Evolutionary conservation across 2,888 invertebrate species (phyloP).

Genomic region (Polymixis flavicincta): DNA sequence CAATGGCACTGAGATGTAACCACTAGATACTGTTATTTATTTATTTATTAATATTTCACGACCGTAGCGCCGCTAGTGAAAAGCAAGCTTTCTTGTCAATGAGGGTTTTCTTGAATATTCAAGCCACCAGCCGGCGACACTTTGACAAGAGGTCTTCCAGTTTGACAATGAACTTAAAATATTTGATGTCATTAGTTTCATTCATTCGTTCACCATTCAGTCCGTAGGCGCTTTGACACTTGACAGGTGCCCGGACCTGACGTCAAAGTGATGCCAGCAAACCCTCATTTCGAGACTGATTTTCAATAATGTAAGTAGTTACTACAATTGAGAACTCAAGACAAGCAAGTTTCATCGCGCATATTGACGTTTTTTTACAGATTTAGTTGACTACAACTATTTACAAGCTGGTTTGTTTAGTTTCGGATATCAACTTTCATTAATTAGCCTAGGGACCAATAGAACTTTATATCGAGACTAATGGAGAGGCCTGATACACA

Average conservation of each 20-base stretch:
- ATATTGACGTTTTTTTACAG: background rate
- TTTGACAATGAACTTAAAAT: too few relatives aligned
- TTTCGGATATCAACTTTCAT: background rate
- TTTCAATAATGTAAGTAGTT: background rate
- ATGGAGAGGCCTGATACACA: background rate
- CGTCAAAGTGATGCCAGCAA: too few relatives aligned
- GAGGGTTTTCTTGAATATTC: too few relatives aligned
- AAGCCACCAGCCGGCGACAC: too few relatives aligned
- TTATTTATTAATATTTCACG: slow-evolving; percentile 25
- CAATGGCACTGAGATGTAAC: slow-evolving; percentile 72
- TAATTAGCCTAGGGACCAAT: background rate
- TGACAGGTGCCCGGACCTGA: too few relatives aligned
- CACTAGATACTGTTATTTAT: slow-evolving; percentile 47
- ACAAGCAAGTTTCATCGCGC: background rate
- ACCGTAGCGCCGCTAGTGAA: slow-evolving; percentile 28
- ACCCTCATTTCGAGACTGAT: background rate
- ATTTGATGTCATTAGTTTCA: too few relatives aligned
- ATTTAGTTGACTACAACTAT: background rate
- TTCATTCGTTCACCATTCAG: too few relatives aligned
- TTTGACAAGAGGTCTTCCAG: too few relatives aligned
- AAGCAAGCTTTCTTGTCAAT: background rate
- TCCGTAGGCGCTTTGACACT: too few relatives aligned
- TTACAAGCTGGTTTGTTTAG: too few relatives aligned
- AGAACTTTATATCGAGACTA: background rate
- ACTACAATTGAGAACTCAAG: background rate